Base-by-base conservation (phyloP, 2,797 vertebrate species). In the Lepidocolaptes lacrymiger region DNA sequence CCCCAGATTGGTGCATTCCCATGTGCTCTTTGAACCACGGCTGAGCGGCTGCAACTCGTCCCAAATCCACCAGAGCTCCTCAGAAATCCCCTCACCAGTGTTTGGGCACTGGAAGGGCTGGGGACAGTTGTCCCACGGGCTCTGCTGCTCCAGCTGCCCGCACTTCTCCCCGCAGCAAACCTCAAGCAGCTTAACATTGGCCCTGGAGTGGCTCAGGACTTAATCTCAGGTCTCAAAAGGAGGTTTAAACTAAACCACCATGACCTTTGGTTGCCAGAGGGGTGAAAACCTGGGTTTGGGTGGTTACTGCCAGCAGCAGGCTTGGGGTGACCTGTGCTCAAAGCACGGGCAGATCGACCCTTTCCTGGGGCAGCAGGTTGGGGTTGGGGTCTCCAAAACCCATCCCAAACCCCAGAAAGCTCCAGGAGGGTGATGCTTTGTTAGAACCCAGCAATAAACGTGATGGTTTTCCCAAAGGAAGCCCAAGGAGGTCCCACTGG, bases 21-120 rank as follows among this genome's bases (percentile, higher is more conserved):
- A 3, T 12, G 72, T 0, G 1, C 30, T 18, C 55, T 26, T 79
- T 18, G 48, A 59, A 16, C 32, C 2, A 0, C 5, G 6, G 4
- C 23, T 0, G 1, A 63, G 73, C 1, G 0, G 21, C 23, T 59
- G 28, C 0, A 1, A 27, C 34, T 34, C 10, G 43, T 10, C 46
- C 51, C 5, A 1, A 12, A 44, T 10, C 34, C 1, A 0, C 59
- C 2, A 1, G 8, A 68, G 37, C 51, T 43, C n/a, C 7, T 10
- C 16, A 10, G 73, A 64, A 74, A 39, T 27, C 5, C 44, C 61
- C 27, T 10, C 1, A 1, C 7, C 0, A 1, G 21, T 1, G 30
- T 69, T 63, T 61, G 0, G 3, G 11, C 54, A 36, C 4, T 7
- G 51, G 30, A 34, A 68, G 43, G 52, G 54, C 10, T 5, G 6